phyloP scores from a whole-genome alignment of 2,888 invertebrate genomes.

The Pyralis farinalis region DNA sequence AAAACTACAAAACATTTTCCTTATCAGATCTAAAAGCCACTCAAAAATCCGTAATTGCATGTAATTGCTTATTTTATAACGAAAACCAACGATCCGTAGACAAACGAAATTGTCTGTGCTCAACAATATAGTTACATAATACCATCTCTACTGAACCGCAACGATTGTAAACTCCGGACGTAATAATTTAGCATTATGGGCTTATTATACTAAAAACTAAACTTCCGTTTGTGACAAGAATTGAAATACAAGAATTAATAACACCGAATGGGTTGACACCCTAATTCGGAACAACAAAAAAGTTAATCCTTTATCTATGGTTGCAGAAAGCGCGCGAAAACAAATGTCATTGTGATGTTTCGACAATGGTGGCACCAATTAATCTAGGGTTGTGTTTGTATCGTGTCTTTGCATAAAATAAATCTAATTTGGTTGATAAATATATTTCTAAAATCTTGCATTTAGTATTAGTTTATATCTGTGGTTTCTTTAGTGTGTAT shows the following conservation, averaged over 20 bases:
- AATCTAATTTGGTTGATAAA: not conserved
- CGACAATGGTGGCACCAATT: slow-evolving; percentile 39
- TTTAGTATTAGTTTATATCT: no score
- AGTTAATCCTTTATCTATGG: slow-evolving; percentile 60
- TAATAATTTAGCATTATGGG: slow-evolving; percentile 52
- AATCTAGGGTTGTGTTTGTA: slow-evolving; percentile 14
- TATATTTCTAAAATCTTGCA: no score
- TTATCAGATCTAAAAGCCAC: slow-evolving; percentile 1
- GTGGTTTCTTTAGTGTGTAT: no score
- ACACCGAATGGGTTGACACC: slow-evolving; percentile 31
- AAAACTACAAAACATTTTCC: not conserved
- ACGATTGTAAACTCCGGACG: slow-evolving; percentile 52
- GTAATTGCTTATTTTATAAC: slow-evolving; percentile 44
- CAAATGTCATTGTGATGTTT: slow-evolving; percentile 60
- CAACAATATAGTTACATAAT: slow-evolving; percentile 22
- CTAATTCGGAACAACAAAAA: slow-evolving; percentile 22
- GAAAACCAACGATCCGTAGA: slow-evolving; percentile 11
- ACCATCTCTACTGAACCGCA: slow-evolving; percentile 30
- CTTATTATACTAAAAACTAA: slow-evolving; percentile 50
- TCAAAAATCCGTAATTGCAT: slow-evolving; percentile 4
- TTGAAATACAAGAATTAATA: slow-evolving; percentile 61
- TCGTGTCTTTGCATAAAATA: slow-evolving; percentile 16
- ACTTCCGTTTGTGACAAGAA: slow-evolving; percentile 69
- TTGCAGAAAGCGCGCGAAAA: slow-evolving; percentile 50
- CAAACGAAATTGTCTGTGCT: slow-evolving; percentile 27